Conservation (phyloP, 2,113 vertebrate genomes). For the Hippoglossus stenolepis region DNA sequence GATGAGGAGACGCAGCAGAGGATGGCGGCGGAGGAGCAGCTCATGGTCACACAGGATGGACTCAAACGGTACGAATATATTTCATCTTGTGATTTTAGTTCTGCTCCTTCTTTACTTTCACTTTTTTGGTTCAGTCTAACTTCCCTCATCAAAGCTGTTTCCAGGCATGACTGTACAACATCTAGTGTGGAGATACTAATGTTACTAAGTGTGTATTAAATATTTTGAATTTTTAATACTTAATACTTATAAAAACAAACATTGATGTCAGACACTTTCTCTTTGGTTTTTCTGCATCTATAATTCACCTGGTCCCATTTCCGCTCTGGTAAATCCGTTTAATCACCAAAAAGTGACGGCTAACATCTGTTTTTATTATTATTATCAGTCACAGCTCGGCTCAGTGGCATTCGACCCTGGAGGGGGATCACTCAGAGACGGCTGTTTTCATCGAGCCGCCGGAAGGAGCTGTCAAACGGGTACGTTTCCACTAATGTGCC, state of each 20-base stretch:
- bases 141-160: too few species aligned
- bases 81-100: too few species aligned
- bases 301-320: not conserved
- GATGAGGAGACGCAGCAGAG: constrained; percentile 84
- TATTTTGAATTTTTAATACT: too few species aligned
- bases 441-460: constrained; percentile 85
- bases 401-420: constrained; percentile 77
- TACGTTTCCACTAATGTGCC: constrained; percentile 71
- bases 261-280: not conserved
- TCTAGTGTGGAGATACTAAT: too few species aligned
- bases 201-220: too few species aligned
- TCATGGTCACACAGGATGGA: constrained; percentile 86
- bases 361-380: constrained; percentile 12
- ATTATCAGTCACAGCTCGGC: constrained; percentile 75
- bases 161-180: too few species aligned
- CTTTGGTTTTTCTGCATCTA: not conserved
- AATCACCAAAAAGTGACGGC: not conserved
- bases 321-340: not conserved
- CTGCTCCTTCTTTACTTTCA: too few species aligned
- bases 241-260: too few species aligned
- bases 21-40: constrained; percentile 85
- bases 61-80: constrained; percentile 74
- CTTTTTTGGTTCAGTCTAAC: too few species aligned
- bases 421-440: constrained; percentile 81
- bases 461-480: constrained; percentile 82